Evolutionary conservation across 2,797 vertebrate genomes (phyloP).

Genomic region (Phrynocephalus forsythii): DNA sequence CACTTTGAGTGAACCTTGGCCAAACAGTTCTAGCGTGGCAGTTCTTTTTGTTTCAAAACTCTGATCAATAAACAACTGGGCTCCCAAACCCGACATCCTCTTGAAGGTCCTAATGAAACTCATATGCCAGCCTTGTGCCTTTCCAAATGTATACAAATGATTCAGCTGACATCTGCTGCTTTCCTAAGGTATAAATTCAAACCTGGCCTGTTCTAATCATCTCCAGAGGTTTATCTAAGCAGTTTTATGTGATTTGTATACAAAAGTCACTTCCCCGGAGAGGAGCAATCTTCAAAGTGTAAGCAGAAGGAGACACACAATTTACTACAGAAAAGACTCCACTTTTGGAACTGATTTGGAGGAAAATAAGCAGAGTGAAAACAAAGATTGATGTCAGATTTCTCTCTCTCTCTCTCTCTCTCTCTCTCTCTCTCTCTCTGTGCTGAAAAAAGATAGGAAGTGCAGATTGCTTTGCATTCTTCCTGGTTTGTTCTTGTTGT

Average conservation of each 20-base stretch:
- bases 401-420: slow-evolving; percentile 55
- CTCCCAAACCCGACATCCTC: slow-evolving; percentile 38
- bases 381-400: slow-evolving; percentile 63
- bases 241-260: slow-evolving; percentile 75
- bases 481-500: not conserved
- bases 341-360: slow-evolving; percentile 73
- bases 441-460: not conserved
- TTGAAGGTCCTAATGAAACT: slow-evolving; percentile 63
- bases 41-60: slow-evolving; percentile 44
- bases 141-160: slow-evolving; percentile 60
- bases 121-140: slow-evolving; percentile 57
- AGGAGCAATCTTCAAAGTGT: slow-evolving; percentile 63
- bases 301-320: slow-evolving; percentile 65
- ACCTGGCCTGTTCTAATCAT: slow-evolving; percentile 71
- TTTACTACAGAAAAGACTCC: slow-evolving; percentile 68
- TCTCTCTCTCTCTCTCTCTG: slow-evolving; percentile 39
- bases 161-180: slow-evolving; percentile 69
- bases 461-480: not conserved
- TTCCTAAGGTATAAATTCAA: slow-evolving; percentile 65
- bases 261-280: slow-evolving; percentile 73
- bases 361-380: slow-evolving; percentile 55
- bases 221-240: slow-evolving; percentile 69
- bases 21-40: not conserved
- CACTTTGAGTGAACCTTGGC: slow-evolving; percentile 10
- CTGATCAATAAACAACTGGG: slow-evolving; percentile 25